These are phyloP conservation scores for Linepithema humile DNA, from an alignment of 1,140 invertebrate species.

Conservation along the genomic window DNA sequence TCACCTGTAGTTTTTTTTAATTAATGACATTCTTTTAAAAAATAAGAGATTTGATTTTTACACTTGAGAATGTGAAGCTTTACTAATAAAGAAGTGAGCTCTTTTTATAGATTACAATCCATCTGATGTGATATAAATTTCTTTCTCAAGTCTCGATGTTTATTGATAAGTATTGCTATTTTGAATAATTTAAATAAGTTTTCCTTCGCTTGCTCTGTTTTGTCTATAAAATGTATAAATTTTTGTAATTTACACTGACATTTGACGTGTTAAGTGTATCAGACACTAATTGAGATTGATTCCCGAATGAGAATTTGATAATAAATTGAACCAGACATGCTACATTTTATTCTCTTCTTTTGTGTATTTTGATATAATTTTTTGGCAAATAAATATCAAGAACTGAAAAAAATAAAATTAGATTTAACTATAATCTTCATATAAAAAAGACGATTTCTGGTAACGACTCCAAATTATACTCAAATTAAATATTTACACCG, in stretches of 20 bases:
- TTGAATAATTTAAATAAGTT: neutral
- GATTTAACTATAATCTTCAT: too few species aligned
- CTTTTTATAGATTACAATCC: too few species aligned
- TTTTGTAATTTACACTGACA: neutral
- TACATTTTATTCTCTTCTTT: too few species aligned
- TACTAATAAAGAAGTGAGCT: too few species aligned
- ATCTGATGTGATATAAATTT: neutral
- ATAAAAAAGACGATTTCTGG: neutral
- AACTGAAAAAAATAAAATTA: too few species aligned
- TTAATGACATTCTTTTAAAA: neutral
- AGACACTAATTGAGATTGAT: neutral
- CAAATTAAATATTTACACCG: neutral
- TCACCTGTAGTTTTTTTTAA: neutral
- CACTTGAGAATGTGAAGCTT: neutral
- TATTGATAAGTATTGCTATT: too few species aligned
- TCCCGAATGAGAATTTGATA: neutral
- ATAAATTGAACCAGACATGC: neutral
- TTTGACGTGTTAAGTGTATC: neutral
- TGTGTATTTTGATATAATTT: too few species aligned
- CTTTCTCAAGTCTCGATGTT: neutral
- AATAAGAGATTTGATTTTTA: too few species aligned
- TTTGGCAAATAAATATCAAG: too few species aligned
- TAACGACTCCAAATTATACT: neutral
- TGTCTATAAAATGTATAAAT: neutral
- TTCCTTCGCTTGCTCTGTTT: constrained; percentile 15